Base-by-base conservation (phyloP, 2,797 vertebrate genomes). In the Siniperca undulata region DNA sequence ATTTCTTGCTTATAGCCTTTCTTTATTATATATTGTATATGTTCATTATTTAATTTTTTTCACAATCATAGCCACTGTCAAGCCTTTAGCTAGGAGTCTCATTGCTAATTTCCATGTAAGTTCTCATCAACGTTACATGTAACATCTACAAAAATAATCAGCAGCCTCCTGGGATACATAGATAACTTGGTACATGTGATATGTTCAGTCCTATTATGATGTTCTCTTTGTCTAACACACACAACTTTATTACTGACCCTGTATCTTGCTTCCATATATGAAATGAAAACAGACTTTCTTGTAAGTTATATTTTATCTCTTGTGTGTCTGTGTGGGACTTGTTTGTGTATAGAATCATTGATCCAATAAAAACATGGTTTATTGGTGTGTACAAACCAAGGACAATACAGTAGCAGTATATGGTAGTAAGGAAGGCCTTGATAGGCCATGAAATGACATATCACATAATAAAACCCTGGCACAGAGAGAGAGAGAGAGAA, bases 401-500 rank as follows among this genome's bases (percentile, higher is more conserved):
- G 70, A 80, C 81, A 20, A 22, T 77, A 62, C 74, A 72, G 77
- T 40, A 2, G 67, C 55, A 3, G 60, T 73, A 36, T 50, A 68
- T 24, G 24, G 64, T 44, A 70, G 17, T 44, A 42, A 72, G 62
- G 42, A 40, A 50, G 30, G 62, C 78, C 27, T 73, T 58, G 24
- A 24, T 71, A 61, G 46, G 46, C 36, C 34, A 17, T 71, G 66
- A 78, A 77, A 87, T 85, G 83, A 91, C 80, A 81, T 75, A 88
- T 84, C 46, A 44, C 70, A 81, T 84, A 78, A 89, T 91, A 90
- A 91, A 91, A 80, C 36, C 70, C 4, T 1, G 24, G 56, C 38
- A 79, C 22, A 56, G 50, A 82, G 65, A 79, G 52, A 77, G 74
- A 36, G 42, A 61, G 74, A 36, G 42, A 61, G 73, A 78, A 55